Evolutionary conservation across 2,797 vertebrate genomes (phyloP), one percentile per base, ranked within the genome.

Genomic region (Peromyscus eremicus): DNA sequence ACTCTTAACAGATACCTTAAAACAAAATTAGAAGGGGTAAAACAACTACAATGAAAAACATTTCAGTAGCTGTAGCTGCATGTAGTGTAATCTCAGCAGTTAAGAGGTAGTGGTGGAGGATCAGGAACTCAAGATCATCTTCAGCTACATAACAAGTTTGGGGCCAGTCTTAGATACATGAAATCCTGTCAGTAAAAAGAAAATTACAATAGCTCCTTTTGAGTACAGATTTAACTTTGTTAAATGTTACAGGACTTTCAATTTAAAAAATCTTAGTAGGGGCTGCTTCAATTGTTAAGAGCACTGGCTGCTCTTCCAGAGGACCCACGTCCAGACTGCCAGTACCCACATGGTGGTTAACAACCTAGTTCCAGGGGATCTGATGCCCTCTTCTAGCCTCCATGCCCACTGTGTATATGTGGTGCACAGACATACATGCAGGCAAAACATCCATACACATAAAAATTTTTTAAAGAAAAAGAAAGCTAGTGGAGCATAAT

Each of bases 221-320:
- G 77, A 91, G 88, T 49, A 93, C n/a, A 40, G 25, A 79, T 80
- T 85, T 52, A 85, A 32, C 27, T 85, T 71, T 92, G 64, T 62
- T 85, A 88, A 91, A 66, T n/a, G 21, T 94, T 29, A 80, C 25
- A 75, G 64, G n/a, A 80, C 46, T 89, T 92, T 73, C 37, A 43
- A 66, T n/a, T 80, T 80, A 73, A 79, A 75, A 91, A 79, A 52
- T 79, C 29, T 52, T 29, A 17, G 27, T 32, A 29, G 43, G 75
- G 29, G 46, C 46, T 32, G 76, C 14, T 16, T 79, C 76, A 52
- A 3, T 49, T 7, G 10, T 79, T 79, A 79, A 52, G 46, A 49
- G 27, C 16, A 77, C 76, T 49, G 46, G 29, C 29, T 5, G 27
- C 76, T 49, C 43, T 77, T 77, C 6, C 76, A 46, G 43, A 79